phyloP scores from a whole-genome alignment of 2,797 vertebrate species.

The Rhodeus uyekii region DNA sequence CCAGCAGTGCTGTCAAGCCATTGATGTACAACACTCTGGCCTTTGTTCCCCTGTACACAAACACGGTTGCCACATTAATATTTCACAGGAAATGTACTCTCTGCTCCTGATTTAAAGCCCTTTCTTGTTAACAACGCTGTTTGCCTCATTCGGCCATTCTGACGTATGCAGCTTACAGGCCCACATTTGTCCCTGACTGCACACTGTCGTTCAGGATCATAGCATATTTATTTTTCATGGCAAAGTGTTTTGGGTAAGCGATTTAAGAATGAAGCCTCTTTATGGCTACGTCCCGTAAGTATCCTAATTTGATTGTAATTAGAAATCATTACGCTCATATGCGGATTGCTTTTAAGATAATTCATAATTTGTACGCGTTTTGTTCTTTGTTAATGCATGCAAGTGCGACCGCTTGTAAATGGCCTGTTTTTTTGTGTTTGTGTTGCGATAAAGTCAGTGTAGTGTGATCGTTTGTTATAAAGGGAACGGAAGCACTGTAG shows the following conservation, averaged over 20 bases:
- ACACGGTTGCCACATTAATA: constrained; percentile 83
- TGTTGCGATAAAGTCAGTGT: constrained; percentile 64
- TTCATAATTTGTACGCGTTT: not conserved
- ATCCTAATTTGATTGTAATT: constrained; percentile 20
- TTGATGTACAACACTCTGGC: constrained; percentile 80
- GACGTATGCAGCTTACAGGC: constrained; percentile 75
- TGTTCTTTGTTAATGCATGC: constrained; percentile 56
- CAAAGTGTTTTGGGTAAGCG: constrained; percentile 1
- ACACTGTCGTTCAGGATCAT: constrained; percentile 67
- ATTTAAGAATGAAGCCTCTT: constrained; percentile 4
- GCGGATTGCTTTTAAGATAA: constrained; percentile 54
- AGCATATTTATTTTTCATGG: constrained; percentile 24
- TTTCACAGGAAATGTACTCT: constrained; percentile 79
- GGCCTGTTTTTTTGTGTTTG: constrained; percentile 63
- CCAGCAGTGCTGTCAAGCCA: constrained; percentile 73
- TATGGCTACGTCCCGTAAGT: not conserved
- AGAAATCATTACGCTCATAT: constrained; percentile 26
- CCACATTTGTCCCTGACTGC: constrained; percentile 70
- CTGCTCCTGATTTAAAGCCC: constrained; percentile 79
- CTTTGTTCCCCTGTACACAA: constrained; percentile 80
- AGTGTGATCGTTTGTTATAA: constrained; percentile 74
- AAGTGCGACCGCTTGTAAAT: constrained; percentile 52
- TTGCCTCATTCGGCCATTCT: constrained; percentile 73
- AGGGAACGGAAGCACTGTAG: constrained; percentile 30
- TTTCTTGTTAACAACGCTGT: constrained; percentile 80